Conservation (phyloP, 2,888 invertebrate species). For the Andrena camellia region DNA sequence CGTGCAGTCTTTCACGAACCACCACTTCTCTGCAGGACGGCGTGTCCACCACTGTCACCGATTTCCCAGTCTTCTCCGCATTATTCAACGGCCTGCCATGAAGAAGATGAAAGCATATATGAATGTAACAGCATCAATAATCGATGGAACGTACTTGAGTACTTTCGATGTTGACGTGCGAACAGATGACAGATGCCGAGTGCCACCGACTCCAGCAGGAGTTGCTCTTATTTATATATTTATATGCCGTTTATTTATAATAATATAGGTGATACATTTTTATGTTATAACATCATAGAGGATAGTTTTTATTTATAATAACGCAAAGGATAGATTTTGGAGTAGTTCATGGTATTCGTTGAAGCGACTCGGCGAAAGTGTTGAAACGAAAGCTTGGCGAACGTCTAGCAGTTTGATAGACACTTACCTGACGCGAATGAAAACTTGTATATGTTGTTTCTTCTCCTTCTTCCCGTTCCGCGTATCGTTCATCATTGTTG, state of each 20-base stretch:
- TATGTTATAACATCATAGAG: too few relatives aligned
- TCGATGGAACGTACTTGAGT: background rate
- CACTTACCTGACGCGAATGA: constrained; percentile 92
- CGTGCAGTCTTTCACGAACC: constrained; percentile 87
- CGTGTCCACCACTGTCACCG: constrained; percentile 90
- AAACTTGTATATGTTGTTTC: constrained; percentile 95
- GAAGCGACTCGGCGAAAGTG: too few relatives aligned
- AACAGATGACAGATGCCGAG: too few relatives aligned
- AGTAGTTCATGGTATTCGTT: too few relatives aligned
- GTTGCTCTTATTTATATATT: too few relatives aligned
- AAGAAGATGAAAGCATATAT: constrained; percentile 3
- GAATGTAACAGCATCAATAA: background rate
- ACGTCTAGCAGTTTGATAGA: background rate
- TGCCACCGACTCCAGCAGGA: too few relatives aligned
- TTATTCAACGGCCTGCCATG: constrained; percentile 91
- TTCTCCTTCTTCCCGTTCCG: constrained; percentile 85
- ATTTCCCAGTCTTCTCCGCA: constrained; percentile 90
- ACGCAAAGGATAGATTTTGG: too few relatives aligned
- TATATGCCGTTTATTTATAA: too few relatives aligned
- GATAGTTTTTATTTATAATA: too few relatives aligned
- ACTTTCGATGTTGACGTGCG: too few relatives aligned
- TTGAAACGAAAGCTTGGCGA: background rate
- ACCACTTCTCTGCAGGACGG: constrained; percentile 89
- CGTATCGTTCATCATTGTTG: constrained; percentile 73
- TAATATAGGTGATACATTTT: too few relatives aligned